Base-by-base conservation (phyloP, 2,797 vertebrate species). In the Luscinia megarhynchos region DNA sequence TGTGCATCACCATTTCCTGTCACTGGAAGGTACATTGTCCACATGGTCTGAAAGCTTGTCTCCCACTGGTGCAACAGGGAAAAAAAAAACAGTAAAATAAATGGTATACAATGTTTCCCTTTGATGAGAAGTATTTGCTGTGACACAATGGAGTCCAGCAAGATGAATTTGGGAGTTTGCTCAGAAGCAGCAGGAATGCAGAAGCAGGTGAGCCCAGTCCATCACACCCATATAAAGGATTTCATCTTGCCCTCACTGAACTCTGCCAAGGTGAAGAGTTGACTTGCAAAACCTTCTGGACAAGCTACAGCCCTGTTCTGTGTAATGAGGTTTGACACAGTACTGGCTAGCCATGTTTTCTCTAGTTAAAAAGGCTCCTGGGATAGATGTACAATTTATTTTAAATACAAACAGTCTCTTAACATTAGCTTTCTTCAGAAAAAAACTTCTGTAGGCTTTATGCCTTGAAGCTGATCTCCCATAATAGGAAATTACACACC, bases 351-450 rank as follows among this genome's bases (percentile, higher is more conserved):
- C 30, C 38, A 12, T 5, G 7, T 77, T 76, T 70, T 30, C 46
- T 50, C 22, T 10, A 84, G 22, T 43, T 70, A 64, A 89, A 89
- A 75, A 77, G n/a, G 53, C n/a, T 93, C 72, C 68, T 70, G 53
- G 78, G 46, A 87, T 4, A 46, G 64, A 72, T 34, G 23, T 19
- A 82, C 55, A 64, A 62, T 38, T 77, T 64, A 29, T 92, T 83
- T 74, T 62, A 58, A 70, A 83, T 50, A 82, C 32, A 85, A 95
- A 87, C 83, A 87, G 32, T 54, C 72, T 61, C 55, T 76, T 66
- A 63, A 53, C 23, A 36, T 61, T 84, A 83, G 5, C 36, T 92
- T 90, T 68, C 72, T 89, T 55, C 20, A 29, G 62, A 77, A 90
- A 77, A 90, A 77, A 85, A 75, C 7, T 85, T 61, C 34, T 83